Evolutionary conservation across 1,140 invertebrate species (phyloP).

Genomic region (Brachionus paranguensis): DNA sequence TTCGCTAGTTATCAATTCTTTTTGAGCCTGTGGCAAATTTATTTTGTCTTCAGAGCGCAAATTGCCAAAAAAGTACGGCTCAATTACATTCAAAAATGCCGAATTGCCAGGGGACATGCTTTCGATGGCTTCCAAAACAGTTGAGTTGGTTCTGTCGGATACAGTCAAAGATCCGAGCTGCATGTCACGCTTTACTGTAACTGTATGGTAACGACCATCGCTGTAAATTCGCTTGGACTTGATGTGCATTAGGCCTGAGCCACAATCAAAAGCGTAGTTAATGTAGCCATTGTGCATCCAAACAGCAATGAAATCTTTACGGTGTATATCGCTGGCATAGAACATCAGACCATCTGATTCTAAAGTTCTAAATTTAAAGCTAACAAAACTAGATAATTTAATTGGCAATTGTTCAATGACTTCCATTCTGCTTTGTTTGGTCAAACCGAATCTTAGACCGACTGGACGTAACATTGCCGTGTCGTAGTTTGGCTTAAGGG

Average conservation of each 20-base stretch:
- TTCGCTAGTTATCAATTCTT: background rate
- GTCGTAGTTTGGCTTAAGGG: background rate
- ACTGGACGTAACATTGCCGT: background rate
- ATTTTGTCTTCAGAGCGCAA: background rate
- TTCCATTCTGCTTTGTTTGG: background rate
- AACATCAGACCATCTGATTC: slow-evolving; percentile 2
- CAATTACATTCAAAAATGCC: slow-evolving; percentile 8
- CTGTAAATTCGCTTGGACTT: slow-evolving; percentile 20
- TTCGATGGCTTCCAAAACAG: background rate
- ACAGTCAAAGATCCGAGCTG: background rate
- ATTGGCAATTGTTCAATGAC: background rate
- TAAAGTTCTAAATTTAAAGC: slow-evolving; percentile 38
- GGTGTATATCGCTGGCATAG: background rate
- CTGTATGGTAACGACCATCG: slow-evolving; percentile 34
- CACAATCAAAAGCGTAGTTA: slow-evolving; percentile 68
- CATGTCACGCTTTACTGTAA: background rate
- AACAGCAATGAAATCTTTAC: slow-evolving; percentile 69
- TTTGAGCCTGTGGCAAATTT: background rate
- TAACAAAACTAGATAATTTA: background rate
- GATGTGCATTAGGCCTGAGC: slow-evolving; percentile 57
- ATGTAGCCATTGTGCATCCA: slow-evolving; percentile 72
- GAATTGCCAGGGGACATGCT: background rate
- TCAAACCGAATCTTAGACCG: slow-evolving; percentile 6
- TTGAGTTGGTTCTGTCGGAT: slow-evolving; percentile 15
- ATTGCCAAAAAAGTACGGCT: slow-evolving; percentile 35